These are phyloP conservation scores for Gallinago paraguaiae DNA, from an alignment of 2,113 vertebrate species.

Conservation along the genomic window DNA sequence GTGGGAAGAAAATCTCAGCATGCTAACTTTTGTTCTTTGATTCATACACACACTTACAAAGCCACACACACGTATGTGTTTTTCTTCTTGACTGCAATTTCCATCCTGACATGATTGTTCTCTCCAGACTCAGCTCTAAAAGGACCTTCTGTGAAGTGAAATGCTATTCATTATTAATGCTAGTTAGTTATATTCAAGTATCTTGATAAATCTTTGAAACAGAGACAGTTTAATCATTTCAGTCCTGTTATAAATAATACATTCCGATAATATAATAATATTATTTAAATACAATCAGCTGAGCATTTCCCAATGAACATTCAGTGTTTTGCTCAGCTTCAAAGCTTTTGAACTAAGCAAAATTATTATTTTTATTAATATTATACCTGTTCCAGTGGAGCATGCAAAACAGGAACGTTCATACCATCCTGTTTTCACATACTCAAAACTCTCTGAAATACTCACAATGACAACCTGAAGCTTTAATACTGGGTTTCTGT, in stretches of 20 bases:
- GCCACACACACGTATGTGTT: background rate
- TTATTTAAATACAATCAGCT: background rate
- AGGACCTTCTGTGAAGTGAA: background rate
- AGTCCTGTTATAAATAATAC: background rate
- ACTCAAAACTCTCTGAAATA: background rate
- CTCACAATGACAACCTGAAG: background rate
- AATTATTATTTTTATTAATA: background rate
- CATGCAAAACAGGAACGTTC: background rate
- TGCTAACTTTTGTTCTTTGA: background rate
- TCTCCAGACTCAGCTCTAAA: background rate
- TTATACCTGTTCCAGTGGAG: background rate
- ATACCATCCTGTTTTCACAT: background rate
- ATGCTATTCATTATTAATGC: background rate
- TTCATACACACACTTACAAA: background rate
- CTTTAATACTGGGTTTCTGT: background rate
- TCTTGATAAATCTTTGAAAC: background rate
- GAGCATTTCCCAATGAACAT: background rate
- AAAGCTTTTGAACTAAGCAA: background rate
- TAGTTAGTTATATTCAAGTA: background rate
- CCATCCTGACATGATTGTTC: background rate
- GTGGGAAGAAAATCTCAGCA: background rate
- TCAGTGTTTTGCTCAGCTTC: background rate
- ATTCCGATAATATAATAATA: background rate
- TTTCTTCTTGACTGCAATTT: background rate
- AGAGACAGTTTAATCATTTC: background rate